phyloP scores from a whole-genome alignment of 2,888 invertebrate genomes.

The Diaphora mendica region DNA sequence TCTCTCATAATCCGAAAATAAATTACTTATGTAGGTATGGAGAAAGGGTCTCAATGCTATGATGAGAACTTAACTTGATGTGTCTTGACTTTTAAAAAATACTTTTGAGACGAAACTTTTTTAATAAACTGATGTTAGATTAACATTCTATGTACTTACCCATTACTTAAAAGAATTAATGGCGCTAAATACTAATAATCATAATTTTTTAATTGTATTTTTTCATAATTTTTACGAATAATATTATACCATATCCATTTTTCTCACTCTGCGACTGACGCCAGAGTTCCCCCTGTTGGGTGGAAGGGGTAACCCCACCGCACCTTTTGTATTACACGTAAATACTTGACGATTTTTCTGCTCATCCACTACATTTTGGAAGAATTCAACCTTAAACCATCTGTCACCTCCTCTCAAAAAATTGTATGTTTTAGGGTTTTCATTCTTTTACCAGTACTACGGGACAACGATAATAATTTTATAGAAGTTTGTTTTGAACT shows the following conservation, averaged over 20 bases:
- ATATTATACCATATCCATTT: conserved; percentile 32
- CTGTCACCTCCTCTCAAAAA: conserved; percentile 40
- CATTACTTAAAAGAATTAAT: no score
- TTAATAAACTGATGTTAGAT: no score
- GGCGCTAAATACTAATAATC: no score
- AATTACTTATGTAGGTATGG: neutral
- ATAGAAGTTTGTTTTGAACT: neutral
- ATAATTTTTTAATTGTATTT: no score
- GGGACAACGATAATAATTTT: neutral
- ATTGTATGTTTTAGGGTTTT: conserved; percentile 35
- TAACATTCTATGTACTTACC: no score
- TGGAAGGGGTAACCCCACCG: conserved; percentile 51
- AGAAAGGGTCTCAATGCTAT: neutral
- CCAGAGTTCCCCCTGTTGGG: conserved; percentile 44
- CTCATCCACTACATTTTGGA: conserved; percentile 50
- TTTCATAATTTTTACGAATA: no score
- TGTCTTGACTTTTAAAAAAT: neutral
- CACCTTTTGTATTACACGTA: conserved; percentile 55
- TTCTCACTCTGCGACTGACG: conserved; percentile 32
- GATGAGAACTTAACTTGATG: neutral
- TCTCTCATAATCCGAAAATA: no score
- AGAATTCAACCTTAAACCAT: conserved; percentile 55
- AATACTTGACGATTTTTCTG: conserved; percentile 55
- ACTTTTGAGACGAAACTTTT: neutral
- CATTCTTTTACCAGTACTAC: conserved; percentile 27